phyloP scores from a whole-genome alignment of 37 sponge, comb jelly and placozoan genomes.

The Ianthella basta region DNA sequence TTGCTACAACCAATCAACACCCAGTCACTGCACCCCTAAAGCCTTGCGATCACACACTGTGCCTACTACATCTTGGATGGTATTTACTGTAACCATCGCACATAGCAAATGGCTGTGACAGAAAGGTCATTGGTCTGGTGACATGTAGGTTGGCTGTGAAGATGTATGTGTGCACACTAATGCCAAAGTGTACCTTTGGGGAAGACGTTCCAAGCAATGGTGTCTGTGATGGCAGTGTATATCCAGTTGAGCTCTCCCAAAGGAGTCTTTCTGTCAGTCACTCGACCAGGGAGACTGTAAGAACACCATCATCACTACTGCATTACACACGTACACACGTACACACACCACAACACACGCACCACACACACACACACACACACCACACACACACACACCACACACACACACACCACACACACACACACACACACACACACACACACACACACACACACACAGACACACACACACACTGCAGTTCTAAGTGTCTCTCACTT shows the following conservation, averaged over 20 bases:
- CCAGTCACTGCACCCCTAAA: no score
- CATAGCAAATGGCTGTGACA: no score
- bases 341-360: constrained; percentile 8
- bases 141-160: no score
- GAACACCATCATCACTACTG: background rate
- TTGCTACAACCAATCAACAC: no score
- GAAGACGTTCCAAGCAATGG: constrained; percentile 97
- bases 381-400: constrained; percentile 29
- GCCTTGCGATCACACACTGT: no score
- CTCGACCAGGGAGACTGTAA: constrained; percentile 82
- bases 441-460: constrained; percentile 24
- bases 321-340: background rate
- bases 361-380: constrained; percentile 25
- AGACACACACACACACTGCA: background rate
- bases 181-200: constrained; percentile 62
- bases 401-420: constrained; percentile 22
- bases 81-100: no score
- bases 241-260: constrained; percentile 99
- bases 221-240: constrained; percentile 98
- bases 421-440: constrained; percentile 47
- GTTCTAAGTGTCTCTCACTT: constrained; percentile 56
- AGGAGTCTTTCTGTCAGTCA: constrained; percentile 87
- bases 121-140: no score
- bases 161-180: background rate
- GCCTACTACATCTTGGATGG: no score